A percentile compares a stretch with the other conserved stretches of the same genome.
Conservation (phyloP, 2,797 vertebrate species). For the Rhabdophis nuchalis region DNA sequence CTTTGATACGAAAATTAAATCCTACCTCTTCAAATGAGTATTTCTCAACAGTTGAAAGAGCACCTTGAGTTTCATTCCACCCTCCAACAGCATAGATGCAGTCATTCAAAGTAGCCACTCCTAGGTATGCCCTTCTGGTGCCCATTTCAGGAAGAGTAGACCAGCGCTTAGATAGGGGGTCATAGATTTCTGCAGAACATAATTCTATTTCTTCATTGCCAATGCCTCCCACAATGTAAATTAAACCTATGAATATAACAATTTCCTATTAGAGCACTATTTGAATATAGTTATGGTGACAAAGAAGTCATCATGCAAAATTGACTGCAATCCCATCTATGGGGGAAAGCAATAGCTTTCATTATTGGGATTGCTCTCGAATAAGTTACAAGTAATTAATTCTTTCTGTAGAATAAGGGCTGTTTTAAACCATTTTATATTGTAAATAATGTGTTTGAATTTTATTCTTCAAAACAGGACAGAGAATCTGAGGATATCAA, state of each 20-base stretch:
- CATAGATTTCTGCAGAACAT: conserved; percentile 86
- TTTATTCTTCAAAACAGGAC: neutral
- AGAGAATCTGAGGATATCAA: neutral
- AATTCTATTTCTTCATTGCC: conserved; percentile 90
- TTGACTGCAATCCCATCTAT: neutral
- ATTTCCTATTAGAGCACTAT: conserved; percentile 29
- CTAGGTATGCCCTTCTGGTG: conserved; percentile 87
- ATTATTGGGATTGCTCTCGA: neutral
- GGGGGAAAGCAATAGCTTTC: neutral
- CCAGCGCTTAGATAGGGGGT: conserved; percentile 90
- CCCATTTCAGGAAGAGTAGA: conserved; percentile 88
- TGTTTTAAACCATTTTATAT: neutral
- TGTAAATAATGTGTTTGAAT: neutral
- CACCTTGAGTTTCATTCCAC: conserved; percentile 91
- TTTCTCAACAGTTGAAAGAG: conserved; percentile 90
- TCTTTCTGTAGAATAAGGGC: neutral
- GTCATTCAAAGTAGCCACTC: conserved; percentile 88
- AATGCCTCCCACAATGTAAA: conserved; percentile 93
- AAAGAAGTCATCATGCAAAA: neutral
- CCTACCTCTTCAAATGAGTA: conserved; percentile 92
- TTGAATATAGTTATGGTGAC: neutral
- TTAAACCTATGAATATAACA: conserved; percentile 78
- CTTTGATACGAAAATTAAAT: neutral
- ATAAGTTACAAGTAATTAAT: neutral
- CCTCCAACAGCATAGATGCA: conserved; percentile 93